A percentile compares a stretch with the other conserved stretches of the same genome.
phyloP scores from a whole-genome alignment of 1,140 invertebrate genomes.

The Caenorhabditis elegans region WBcel235 BX284606.5:9370501-9371000 shows the following conservation, averaged over 20 bases:
- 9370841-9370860: not conserved
- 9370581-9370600: no score
- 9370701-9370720: not conserved
- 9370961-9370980: not conserved
- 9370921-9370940: not conserved
- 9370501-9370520: no score
- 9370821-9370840: conserved; percentile 15
- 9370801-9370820: no score
- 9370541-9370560: no score
- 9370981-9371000: not conserved
- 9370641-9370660: no score
- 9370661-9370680: no score
- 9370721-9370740: not conserved
- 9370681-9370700: not conserved
- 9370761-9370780: no score
- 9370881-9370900: not conserved
- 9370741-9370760: no score
- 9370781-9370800: not conserved
- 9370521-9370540: no score
- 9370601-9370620: no score
- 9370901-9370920: not conserved
- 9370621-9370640: no score
- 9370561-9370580: no score
- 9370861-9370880: not conserved
- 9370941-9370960: not conserved